Conservation (phyloP, 2,113 vertebrate species). For the Lampris megalopsis region DNA sequence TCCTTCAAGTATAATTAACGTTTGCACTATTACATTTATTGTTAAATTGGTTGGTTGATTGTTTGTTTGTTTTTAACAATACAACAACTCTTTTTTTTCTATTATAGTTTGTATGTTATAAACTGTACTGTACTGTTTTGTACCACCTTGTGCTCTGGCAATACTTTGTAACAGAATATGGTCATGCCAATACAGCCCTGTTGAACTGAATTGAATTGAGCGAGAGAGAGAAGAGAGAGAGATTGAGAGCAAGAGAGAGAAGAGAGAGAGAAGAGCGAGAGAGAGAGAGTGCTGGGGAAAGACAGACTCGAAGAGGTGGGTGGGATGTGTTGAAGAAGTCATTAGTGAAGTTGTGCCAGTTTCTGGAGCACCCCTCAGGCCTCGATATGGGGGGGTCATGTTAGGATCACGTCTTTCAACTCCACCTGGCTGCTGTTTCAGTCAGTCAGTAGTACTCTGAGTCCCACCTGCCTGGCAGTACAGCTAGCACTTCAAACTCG, state of each 20-base stretch:
- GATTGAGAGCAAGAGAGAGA: constrained; percentile 1
- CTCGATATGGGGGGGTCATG: constrained; percentile 39
- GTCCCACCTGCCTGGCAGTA: constrained; percentile 20
- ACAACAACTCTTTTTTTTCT: no score
- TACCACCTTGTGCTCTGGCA: no score
- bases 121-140: no score
- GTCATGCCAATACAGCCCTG: not conserved
- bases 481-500: constrained; percentile 32
- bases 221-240: constrained; percentile 1
- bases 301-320: constrained; percentile 25
- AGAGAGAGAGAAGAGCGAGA: not conserved
- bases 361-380: constrained; percentile 34
- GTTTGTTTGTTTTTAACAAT: no score
- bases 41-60: no score
- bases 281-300: not conserved
- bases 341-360: constrained; percentile 62
- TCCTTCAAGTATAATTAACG: no score
- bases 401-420: constrained; percentile 46
- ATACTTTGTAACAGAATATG: no score
- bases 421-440: constrained; percentile 66
- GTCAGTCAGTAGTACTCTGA: constrained; percentile 32
- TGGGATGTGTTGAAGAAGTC: constrained; percentile 58
- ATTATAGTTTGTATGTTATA: no score
- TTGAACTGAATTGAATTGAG: not conserved
- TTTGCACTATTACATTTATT: no score